A percentile compares a stretch with the other conserved stretches of the same genome.
phyloP scores from a whole-genome alignment of 2,797 vertebrate genomes.

The Alauda arvensis region DNA sequence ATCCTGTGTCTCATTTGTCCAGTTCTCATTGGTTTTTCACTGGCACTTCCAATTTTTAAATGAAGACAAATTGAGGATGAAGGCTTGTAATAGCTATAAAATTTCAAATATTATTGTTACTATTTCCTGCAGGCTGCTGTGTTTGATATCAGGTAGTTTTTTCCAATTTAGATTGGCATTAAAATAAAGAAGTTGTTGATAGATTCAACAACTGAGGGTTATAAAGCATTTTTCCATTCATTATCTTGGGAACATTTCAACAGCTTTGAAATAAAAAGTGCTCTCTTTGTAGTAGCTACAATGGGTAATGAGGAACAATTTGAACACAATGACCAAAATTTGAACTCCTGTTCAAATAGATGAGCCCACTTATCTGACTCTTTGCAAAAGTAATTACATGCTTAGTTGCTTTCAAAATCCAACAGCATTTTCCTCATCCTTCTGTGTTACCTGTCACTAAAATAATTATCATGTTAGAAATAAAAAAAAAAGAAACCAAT shows the following conservation, averaged over 20 bases:
- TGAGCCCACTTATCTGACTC: not conserved
- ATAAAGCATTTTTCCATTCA: not conserved
- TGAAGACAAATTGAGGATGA: not conserved
- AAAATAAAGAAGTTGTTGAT: not conserved
- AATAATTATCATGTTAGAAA: not conserved
- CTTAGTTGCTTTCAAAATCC: constrained; percentile 22
- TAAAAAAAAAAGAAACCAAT: not conserved
- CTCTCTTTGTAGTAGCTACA: not conserved
- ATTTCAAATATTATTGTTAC: not conserved
- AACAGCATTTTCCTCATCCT: not conserved
- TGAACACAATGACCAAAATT: not conserved
- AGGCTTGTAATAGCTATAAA: not conserved
- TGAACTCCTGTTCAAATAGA: not conserved
- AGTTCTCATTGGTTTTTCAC: not conserved
- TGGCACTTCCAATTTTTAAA: not conserved
- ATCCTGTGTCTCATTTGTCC: not conserved
- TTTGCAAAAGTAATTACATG: constrained; percentile 9
- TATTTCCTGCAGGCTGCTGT: not conserved
- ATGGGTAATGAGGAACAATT: not conserved
- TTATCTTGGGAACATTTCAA: not conserved
- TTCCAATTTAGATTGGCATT: not conserved
- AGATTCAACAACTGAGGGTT: not conserved
- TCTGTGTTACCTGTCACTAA: not conserved
- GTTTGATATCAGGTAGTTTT: not conserved
- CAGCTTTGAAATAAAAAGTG: not conserved